phyloP scores from a whole-genome alignment of 1,140 invertebrate genomes.

The Oncopodura yosiiana region DNA sequence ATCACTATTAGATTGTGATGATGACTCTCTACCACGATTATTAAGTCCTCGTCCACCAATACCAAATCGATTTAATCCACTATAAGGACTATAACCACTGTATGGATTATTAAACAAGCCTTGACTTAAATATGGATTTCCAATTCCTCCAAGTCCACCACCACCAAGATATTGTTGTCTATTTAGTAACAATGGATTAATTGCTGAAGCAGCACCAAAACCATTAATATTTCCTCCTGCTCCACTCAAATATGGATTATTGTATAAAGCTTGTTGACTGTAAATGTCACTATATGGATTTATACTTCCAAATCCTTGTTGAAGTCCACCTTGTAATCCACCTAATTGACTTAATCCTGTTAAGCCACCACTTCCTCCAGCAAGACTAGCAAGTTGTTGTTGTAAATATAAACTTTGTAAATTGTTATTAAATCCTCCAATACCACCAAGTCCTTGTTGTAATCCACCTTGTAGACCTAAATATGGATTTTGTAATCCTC shows the following conservation, averaged over 20 bases:
- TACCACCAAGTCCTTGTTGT: conserved; percentile 10
- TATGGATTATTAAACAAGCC: conserved; percentile 7
- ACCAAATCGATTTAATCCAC: conserved; percentile 24
- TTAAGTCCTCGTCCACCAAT: conserved; percentile 15
- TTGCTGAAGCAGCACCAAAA: neutral
- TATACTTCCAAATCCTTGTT: neutral
- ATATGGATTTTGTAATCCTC: conserved; percentile 5
- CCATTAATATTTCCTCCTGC: neutral
- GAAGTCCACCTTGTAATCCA: conserved; percentile 8
- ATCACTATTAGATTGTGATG: conserved; percentile 11
- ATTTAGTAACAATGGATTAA: conserved; percentile 24
- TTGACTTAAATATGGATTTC: conserved; percentile 16
- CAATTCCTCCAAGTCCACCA: conserved; percentile 1
- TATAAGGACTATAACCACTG: conserved; percentile 23
- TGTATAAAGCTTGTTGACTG: conserved; percentile 4
- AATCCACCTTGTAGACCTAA: neutral
- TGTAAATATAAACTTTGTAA: neutral
- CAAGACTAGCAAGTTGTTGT: neutral
- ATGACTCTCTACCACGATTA: neutral
- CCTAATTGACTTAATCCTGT: neutral
- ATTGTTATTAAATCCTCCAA: conserved; percentile 1
- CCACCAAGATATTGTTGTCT: conserved; percentile 12
- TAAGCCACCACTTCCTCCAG: neutral
- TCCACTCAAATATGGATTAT: conserved; percentile 18
- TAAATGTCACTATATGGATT: neutral